These are phyloP conservation scores for Euphysa ruthae DNA, from an alignment of 30 jellyfish, hydroid and myxozoan species.

Conservation along the genomic window DNA sequence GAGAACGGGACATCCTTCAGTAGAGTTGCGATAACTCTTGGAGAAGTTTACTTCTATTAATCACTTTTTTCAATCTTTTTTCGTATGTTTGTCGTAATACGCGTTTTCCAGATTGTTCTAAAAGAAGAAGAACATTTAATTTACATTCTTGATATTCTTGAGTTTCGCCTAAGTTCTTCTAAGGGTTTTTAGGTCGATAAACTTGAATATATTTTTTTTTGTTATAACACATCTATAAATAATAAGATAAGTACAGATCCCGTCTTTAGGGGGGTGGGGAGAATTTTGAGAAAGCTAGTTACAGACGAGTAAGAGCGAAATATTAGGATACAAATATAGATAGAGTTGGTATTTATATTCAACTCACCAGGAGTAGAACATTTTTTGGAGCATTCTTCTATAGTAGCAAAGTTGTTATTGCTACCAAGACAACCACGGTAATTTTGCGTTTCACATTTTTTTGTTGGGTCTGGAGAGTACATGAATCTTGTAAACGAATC, in stretches of 20 bases:
- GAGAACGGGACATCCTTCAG: not conserved
- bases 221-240: not conserved
- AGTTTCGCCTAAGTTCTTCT: too few relatives aligned
- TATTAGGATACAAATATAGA: too few relatives aligned
- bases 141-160: not conserved
- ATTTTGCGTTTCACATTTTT: constrained; percentile 52
- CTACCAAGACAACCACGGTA: constrained; percentile 96
- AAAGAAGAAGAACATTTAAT: not conserved
- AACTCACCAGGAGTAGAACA: constrained; percentile 40
- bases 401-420: constrained; percentile 85
- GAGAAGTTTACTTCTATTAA: constrained; percentile 48
- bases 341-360: not conserved
- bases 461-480: constrained; percentile 64
- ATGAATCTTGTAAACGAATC: constrained; percentile 71
- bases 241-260: not conserved
- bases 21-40: constrained; percentile 20
- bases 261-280: not conserved
- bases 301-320: too few relatives aligned
- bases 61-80: constrained; percentile 43
- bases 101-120: constrained; percentile 55
- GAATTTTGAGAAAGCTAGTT: too few relatives aligned
- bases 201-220: not conserved
- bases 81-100: constrained; percentile 46
- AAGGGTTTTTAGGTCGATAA: too few relatives aligned
- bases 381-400: constrained; percentile 77